These are phyloP conservation scores for Temnothorax ravouxi DNA, from an alignment of 2,888 invertebrate genomes.

Conservation along the genomic window DNA sequence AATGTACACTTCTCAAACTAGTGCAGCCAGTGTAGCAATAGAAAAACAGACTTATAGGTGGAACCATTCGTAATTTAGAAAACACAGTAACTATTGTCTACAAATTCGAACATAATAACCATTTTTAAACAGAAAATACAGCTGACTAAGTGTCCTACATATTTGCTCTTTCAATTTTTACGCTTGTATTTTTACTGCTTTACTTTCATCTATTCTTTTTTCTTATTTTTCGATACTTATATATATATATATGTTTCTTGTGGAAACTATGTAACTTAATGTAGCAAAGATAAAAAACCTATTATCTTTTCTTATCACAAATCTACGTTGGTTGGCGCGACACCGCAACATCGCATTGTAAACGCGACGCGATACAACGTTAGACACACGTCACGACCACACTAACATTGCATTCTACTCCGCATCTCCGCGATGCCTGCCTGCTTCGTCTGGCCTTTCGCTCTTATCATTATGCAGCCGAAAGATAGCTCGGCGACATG, in stretches of 20 bases:
- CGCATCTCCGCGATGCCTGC: background rate
- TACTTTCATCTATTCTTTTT: background rate
- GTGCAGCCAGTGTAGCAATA: no score
- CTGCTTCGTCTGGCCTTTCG: background rate
- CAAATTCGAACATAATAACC: background rate
- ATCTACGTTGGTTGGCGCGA: background rate
- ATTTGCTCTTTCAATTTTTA: background rate
- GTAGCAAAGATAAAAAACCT: background rate
- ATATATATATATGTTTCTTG: background rate
- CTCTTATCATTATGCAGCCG: constrained; percentile 3
- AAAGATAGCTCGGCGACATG: constrained; percentile 22
- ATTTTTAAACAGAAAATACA: background rate
- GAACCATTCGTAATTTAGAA: background rate
- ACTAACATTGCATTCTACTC: background rate
- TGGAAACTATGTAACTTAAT: background rate
- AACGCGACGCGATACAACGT: no score
- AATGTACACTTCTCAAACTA: no score
- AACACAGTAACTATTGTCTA: background rate
- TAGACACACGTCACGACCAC: no score
- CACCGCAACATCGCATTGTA: no score
- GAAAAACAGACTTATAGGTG: background rate
- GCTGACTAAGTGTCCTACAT: background rate
- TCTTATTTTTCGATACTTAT: background rate
- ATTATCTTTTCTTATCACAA: background rate
- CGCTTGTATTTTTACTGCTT: background rate